Evolutionary conservation across 2,888 invertebrate genomes (phyloP).

Genomic region (Leptopterna dolabrata): DNA sequence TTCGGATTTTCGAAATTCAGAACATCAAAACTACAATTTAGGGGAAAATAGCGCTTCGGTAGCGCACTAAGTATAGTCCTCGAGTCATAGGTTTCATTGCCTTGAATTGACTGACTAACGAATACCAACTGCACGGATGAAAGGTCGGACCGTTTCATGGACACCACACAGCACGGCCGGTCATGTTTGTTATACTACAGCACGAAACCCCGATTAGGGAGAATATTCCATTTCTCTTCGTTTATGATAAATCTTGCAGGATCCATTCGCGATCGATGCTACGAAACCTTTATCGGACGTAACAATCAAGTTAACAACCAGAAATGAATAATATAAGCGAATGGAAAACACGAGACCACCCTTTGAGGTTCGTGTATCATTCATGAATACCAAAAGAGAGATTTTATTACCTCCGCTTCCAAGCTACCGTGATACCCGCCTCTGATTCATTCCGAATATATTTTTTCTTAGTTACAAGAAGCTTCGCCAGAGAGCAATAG

Average conservation of each 20-base stretch:
- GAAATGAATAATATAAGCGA: neutral
- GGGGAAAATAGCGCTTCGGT: no score
- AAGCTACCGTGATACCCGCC: neutral
- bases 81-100: no score
- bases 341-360: neutral
- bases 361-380: neutral
- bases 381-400: constrained; percentile 24
- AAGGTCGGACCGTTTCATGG: no score
- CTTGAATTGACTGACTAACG: no score
- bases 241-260: neutral
- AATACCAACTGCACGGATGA: no score
- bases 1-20: no score
- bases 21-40: no score
- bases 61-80: no score
- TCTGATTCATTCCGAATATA: neutral
- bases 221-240: neutral
- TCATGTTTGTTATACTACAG: no score
- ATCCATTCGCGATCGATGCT: neutral
- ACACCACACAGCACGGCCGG: no score
- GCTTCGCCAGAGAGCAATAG: neutral
- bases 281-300: neutral
- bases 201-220: no score
- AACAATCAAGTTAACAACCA: neutral
- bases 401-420: constrained; percentile 2
- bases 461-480: neutral